Base-by-base conservation (phyloP, 1,140 invertebrate species). In the Batillaria attramentaria region DNA sequence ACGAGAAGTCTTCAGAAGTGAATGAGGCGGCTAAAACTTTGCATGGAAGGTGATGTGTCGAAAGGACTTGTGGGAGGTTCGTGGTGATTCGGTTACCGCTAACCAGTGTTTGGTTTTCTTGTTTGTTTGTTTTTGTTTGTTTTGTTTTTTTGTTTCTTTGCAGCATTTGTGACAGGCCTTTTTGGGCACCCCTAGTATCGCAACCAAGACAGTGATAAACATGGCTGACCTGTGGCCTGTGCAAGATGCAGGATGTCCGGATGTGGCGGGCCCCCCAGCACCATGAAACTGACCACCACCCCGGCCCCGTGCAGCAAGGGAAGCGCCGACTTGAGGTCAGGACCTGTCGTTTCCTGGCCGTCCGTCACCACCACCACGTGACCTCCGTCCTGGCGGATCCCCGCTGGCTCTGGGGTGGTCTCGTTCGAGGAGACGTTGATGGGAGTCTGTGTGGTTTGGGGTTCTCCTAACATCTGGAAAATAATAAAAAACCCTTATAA, bases 211-310 rank as follows among this genome's bases (percentile, higher is more conserved):
- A 50, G 46, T 13, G 24, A 50, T 13, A 50, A 50, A 50, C 13
- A 68, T 28, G 28, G 57, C 72, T 65, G 57, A 79, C 81, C 81
- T 78, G 78, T 69, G 46, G 28, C 46, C 50, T 57, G 43, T 28
- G 75, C 65, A n/a, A 79, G 41, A 2, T 77, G 28, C 42, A 73
- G 72, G 18, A 73, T 24, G 5, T 72, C 65, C 39, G 43, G 42
- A 37, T 76, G 73, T 31, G 57, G 46, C 20, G 69, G 18, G 6
- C 50, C 20, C 20, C 78, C 77, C 3, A 81, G 46, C 18, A 74
- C 37, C 33, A 72, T 72, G 24, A 79, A 65, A 57, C 68, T 68
- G 8, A 77, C 42, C 24, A 72, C 65, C 13, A 60, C 72, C n/a
- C 73, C 77, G 31, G 70, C 70, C 0, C 42, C 39, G 3, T n/a